A percentile compares a stretch with the other conserved stretches of the same genome.
These are phyloP conservation scores for Cygnus olor DNA, from an alignment of 2,797 vertebrate species.

Conservation along the genomic window DNA sequence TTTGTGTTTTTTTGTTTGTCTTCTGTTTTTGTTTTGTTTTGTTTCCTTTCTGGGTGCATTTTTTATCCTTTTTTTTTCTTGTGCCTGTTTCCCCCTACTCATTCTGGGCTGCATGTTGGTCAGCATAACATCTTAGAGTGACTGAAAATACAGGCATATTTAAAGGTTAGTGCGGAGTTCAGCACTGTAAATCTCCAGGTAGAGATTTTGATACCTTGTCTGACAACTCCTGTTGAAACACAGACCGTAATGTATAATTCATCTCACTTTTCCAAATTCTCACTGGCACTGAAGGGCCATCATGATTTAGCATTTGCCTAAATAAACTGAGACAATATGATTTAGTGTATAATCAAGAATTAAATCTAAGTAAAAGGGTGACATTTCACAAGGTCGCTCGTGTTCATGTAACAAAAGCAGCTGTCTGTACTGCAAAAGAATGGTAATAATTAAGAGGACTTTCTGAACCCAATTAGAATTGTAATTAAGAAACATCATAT, in stretches of 20 bases:
- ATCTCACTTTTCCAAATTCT: background rate
- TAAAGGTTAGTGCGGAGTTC: background rate
- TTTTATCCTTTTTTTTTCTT: background rate
- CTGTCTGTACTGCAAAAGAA: background rate
- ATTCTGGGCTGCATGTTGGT: background rate
- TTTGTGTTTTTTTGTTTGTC: background rate
- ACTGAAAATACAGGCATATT: background rate
- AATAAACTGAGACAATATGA: background rate
- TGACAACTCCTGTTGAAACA: background rate
- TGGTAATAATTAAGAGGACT: background rate
- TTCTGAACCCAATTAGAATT: background rate
- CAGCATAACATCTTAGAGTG: background rate
- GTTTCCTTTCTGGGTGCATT: background rate
- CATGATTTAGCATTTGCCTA: background rate
- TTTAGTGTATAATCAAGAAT: background rate
- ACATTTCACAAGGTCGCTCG: background rate
- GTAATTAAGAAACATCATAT: background rate
- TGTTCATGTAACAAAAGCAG: background rate
- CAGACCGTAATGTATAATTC: accelerated
- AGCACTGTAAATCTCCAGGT: background rate
- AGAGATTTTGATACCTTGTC: background rate
- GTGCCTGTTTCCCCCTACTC: background rate
- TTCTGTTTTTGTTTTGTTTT: background rate
- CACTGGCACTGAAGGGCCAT: background rate
- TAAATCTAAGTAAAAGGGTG: background rate